Evolutionary conservation across 2,797 vertebrate genomes (phyloP), one percentile per base, ranked within the genome.

Genomic region (Semotilus atromaculatus): DNA sequence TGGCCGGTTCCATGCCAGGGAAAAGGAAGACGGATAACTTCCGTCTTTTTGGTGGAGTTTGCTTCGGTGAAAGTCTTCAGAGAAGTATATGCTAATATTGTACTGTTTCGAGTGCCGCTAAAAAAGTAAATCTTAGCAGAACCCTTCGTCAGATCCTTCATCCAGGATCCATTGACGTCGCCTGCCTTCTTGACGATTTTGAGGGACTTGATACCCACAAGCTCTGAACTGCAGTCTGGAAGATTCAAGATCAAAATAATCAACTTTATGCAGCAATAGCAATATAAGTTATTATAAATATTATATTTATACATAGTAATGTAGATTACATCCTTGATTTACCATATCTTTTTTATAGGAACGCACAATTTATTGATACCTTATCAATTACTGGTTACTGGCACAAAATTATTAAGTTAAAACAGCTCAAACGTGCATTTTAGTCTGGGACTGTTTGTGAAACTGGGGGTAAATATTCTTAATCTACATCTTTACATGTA

Each of bases 1-100:
- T 98, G 97, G 23, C 97, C 98, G 0, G 97, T 96, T 51, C 98
- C 98, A 88, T 97, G 95, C 98, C 98, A 99, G 75, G 92, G 86
- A 80, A 94, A 92, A 0, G 97, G 96, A 66, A 99, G 92, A 19
- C 79, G 86, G 43, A 97, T n/a, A 71, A 91, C 93, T 81, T 85
- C 94, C 0, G 91, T 90, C 13, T 88, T 91, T 55, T 91, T 90
- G 13, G 91, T 91, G 4, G 88, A 83, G 36, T 87, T 93, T 14
- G 86, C 92, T 60, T 96, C 96, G 3, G 91, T 94, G 88, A 99
- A 98, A 72, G 91, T 91, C 66, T 94, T 94, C 9, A 97, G 92
- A 19, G 96, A 96, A 73, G 88, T 60, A 82, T 96, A 99, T 91
- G 97, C 96, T 84, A 95, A 90, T 88, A 98, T 8, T 4, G 95